These are phyloP conservation scores for Temnopleurus reevesii DNA, from an alignment of 53 echinoderm and acorn worm genomes.

Conservation along the genomic window DNA sequence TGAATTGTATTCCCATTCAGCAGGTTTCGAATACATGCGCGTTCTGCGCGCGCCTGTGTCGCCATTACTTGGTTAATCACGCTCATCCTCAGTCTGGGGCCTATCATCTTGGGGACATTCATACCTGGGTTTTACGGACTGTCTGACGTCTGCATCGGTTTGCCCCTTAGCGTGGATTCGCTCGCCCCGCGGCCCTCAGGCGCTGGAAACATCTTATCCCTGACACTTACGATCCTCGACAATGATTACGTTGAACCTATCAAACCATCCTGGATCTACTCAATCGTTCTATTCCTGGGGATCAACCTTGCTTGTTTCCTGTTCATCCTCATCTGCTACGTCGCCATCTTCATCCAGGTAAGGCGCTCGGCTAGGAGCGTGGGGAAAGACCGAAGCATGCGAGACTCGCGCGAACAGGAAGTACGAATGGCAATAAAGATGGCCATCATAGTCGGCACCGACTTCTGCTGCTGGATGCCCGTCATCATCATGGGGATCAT, in stretches of 20 bases:
- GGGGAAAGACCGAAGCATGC: slow-evolving; percentile 40
- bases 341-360: slow-evolving; percentile 51
- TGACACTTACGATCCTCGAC: too few species aligned
- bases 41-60: not conserved
- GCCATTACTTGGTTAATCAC: slow-evolving; percentile 28
- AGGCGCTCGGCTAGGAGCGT: not conserved
- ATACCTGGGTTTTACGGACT: slow-evolving; percentile 54
- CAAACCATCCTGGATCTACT: slow-evolving; percentile 53
- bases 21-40: not conserved
- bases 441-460: slow-evolving; percentile 57
- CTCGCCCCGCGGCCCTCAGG: not conserved
- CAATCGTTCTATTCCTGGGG: slow-evolving; percentile 58
- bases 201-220: not conserved
- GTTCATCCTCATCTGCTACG: slow-evolving; percentile 53
- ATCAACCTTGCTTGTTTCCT: slow-evolving; percentile 57
- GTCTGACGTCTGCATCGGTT: slow-evolving; percentile 63
- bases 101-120: not conserved
- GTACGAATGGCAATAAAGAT: slow-evolving; percentile 59
- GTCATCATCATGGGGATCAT: slow-evolving; percentile 63
- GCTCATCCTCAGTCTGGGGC: not conserved
- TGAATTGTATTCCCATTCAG: slow-evolving; percentile 60
- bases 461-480: slow-evolving; percentile 64
- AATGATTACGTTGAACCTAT: not conserved
- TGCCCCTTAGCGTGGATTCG: slow-evolving; percentile 42
- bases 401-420: not conserved